Evolutionary conservation across 2,113 vertebrate genomes (phyloP).

Genomic region (Centropus unirufus): DNA sequence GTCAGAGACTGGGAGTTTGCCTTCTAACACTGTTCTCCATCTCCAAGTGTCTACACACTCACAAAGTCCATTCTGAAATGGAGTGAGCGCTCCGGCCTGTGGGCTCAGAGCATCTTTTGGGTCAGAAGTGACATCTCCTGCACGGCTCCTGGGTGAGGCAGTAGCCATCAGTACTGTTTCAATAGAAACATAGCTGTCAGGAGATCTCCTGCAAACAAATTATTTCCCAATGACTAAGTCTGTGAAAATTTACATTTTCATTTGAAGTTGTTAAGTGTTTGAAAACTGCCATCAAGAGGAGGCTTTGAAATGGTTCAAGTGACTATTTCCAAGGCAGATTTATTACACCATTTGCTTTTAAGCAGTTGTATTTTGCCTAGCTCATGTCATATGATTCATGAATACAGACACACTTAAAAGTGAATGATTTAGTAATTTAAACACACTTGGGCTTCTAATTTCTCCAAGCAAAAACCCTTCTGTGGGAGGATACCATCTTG

Average conservation of each 20-base stretch:
- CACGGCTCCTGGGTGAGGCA: neutral
- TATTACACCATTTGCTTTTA: neutral
- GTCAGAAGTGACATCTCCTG: neutral
- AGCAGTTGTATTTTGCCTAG: neutral
- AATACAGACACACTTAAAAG: neutral
- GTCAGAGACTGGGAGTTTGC: neutral
- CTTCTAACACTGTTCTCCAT: neutral
- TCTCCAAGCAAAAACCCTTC: slow-evolving; percentile 17
- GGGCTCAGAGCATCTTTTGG: neutral
- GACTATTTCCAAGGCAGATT: neutral
- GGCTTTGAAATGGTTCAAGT: neutral
- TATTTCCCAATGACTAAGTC: neutral
- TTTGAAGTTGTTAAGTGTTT: neutral
- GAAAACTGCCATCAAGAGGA: neutral
- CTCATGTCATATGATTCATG: neutral
- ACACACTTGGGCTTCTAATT: neutral
- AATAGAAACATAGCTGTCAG: neutral
- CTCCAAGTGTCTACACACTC: neutral
- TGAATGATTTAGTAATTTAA: neutral
- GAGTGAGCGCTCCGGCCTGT: neutral
- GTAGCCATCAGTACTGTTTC: neutral
- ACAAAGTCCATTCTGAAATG: neutral
- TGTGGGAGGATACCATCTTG: slow-evolving; percentile 1
- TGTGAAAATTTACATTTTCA: neutral
- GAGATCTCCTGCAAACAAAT: neutral